These are phyloP conservation scores for Papilio glaucus DNA, from an alignment of 1,140 invertebrate species.

Conservation along the genomic window DNA sequence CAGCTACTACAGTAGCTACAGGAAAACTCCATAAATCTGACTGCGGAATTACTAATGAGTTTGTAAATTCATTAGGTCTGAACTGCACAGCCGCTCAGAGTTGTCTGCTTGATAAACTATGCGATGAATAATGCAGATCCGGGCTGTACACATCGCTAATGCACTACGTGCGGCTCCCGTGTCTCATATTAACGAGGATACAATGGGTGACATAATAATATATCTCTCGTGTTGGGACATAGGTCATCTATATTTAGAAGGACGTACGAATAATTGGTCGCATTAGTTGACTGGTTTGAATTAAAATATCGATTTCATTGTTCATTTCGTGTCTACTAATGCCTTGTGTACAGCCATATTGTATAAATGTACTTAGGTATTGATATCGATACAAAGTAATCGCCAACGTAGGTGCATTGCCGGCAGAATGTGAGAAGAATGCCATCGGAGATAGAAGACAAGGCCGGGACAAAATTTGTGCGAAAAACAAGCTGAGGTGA, in stretches of 20 bases:
- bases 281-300: not conserved
- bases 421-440: too few relatives aligned
- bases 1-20: too few relatives aligned
- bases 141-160: constrained; percentile 20
- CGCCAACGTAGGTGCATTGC: too few relatives aligned
- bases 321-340: not conserved
- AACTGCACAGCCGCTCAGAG: constrained; percentile 2
- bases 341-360: not conserved
- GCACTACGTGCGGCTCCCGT: constrained; percentile 7
- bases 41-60: not conserved
- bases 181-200: constrained; percentile 37
- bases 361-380: too few relatives aligned
- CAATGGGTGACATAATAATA: constrained; percentile 19
- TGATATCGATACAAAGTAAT: too few relatives aligned
- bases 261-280: constrained; percentile 16
- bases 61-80: constrained; percentile 5
- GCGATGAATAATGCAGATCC: constrained; percentile 27
- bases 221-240: not conserved
- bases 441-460: too few relatives aligned
- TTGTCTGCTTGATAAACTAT: constrained; percentile 25
- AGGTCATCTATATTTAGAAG: constrained; percentile 9
- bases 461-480: too few relatives aligned
- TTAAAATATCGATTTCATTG: not conserved
- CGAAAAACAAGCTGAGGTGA: too few relatives aligned
- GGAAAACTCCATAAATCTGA: not conserved